Percentiles rank a stretch among this genome's conserved stretches.
phyloP scores from a whole-genome alignment of 2,888 invertebrate species.

The Aromia moschata region DNA sequence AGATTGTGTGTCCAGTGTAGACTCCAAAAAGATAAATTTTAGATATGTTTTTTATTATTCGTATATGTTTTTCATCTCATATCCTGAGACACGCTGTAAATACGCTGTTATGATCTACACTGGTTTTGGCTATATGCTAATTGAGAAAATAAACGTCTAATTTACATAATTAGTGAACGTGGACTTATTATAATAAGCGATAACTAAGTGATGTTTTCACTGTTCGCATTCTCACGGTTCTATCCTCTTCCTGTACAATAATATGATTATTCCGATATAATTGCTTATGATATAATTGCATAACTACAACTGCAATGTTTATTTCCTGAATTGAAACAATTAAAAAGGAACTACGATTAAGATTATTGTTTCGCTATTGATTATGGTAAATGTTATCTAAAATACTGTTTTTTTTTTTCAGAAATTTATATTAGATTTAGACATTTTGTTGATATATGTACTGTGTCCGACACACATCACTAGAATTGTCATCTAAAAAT shows the following conservation, averaged over 20 bases:
- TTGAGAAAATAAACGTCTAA: neutral
- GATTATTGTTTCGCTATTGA: neutral
- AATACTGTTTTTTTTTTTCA: too few species aligned
- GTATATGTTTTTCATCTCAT: too few species aligned
- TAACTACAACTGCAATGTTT: conserved; percentile 4
- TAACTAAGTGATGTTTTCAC: conserved; percentile 2
- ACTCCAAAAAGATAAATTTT: too few species aligned
- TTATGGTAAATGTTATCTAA: neutral
- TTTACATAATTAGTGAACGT: conserved; percentile 1
- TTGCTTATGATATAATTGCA: conserved; percentile 1
- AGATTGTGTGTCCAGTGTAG: too few species aligned
- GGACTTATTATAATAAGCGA: neutral
- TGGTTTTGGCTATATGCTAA: neutral
- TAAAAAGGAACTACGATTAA: neutral
- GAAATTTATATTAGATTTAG: too few species aligned
- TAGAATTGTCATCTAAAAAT: too few species aligned
- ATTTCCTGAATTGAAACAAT: neutral
- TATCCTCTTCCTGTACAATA: neutral
- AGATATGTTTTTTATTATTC: too few species aligned
- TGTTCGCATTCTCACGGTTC: neutral
- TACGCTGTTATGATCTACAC: neutral
- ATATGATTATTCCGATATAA: neutral
- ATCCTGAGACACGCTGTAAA: too few species aligned
- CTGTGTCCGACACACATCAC: too few species aligned
- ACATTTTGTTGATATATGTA: too few species aligned